Conservation (phyloP, 2,888 invertebrate genomes). For the Hecatera dysodea region DNA sequence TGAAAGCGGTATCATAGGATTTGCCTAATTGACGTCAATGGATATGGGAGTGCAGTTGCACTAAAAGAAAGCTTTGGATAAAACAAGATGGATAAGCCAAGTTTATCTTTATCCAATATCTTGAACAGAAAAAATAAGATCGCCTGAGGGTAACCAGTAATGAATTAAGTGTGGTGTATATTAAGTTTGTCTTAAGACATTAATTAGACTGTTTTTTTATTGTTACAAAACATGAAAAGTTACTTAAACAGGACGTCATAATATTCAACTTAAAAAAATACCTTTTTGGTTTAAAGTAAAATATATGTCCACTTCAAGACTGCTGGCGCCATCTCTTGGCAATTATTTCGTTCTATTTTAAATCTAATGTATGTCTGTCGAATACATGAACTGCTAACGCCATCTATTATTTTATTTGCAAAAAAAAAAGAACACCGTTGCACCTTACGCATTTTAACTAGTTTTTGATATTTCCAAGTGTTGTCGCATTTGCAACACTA, state of each 20-base stretch:
- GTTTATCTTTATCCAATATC: neutral
- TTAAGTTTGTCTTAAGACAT: neutral
- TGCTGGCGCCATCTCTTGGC: conserved; percentile 40
- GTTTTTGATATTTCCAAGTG: no score
- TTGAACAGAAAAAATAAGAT: neutral
- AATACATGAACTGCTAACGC: conserved; percentile 57
- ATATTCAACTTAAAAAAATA: neutral
- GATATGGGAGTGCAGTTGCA: conserved; percentile 15
- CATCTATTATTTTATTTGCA: conserved; percentile 63
- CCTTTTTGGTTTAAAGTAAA: neutral
- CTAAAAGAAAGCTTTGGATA: neutral
- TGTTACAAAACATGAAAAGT: neutral
- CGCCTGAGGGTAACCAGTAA: neutral
- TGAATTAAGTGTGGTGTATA: neutral
- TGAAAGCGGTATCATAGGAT: conserved; percentile 35
- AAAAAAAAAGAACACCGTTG: neutral
- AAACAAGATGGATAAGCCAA: neutral
- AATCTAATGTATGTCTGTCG: neutral
- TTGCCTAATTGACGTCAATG: conserved; percentile 21
- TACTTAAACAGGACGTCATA: neutral
- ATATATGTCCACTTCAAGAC: neutral
- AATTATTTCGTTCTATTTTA: neutral
- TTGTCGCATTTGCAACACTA: neutral
- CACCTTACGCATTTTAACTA: neutral
- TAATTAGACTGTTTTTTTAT: neutral